Evolutionary conservation across 2,888 invertebrate species (phyloP).

Genomic region (Syrista parreyssii): DNA sequence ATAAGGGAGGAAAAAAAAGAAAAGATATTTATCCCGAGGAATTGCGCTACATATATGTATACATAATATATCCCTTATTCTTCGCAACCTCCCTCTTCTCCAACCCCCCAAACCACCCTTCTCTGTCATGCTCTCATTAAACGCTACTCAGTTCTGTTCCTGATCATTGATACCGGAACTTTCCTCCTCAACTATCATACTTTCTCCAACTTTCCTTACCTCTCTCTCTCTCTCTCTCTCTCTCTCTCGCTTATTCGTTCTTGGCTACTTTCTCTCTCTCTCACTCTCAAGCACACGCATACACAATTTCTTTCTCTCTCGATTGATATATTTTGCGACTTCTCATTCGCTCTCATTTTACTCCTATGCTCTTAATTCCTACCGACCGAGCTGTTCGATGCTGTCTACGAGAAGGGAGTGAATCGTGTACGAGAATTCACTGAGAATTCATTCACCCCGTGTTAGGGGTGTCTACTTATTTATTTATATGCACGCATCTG

Average conservation of each 20-base stretch:
- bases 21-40: slow-evolving; percentile 34
- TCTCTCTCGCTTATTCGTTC: slow-evolving; percentile 17
- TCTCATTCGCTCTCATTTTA: not conserved
- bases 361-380: not conserved
- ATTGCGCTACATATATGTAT: not conserved
- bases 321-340: not conserved
- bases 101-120: not conserved
- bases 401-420: not conserved
- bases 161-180: slow-evolving; percentile 33
- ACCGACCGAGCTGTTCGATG: not conserved
- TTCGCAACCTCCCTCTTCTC: slow-evolving; percentile 6
- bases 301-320: not conserved
- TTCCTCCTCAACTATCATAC: slow-evolving; percentile 6
- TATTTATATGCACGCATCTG: not conserved
- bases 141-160: slow-evolving; percentile 47
- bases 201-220: not conserved
- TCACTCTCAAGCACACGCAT: slow-evolving; percentile 10
- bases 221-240: slow-evolving; percentile 15
- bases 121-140: slow-evolving; percentile 15
- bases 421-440: not conserved
- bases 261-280: slow-evolving; percentile 3
- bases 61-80: slow-evolving; percentile 11
- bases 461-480: not conserved
- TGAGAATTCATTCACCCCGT: not conserved
- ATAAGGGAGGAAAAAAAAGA: slow-evolving; percentile 11